These are phyloP conservation scores for Pangasianodon hypophthalmus DNA, from an alignment of 2,113 vertebrate species.

Conservation along the genomic window DNA sequence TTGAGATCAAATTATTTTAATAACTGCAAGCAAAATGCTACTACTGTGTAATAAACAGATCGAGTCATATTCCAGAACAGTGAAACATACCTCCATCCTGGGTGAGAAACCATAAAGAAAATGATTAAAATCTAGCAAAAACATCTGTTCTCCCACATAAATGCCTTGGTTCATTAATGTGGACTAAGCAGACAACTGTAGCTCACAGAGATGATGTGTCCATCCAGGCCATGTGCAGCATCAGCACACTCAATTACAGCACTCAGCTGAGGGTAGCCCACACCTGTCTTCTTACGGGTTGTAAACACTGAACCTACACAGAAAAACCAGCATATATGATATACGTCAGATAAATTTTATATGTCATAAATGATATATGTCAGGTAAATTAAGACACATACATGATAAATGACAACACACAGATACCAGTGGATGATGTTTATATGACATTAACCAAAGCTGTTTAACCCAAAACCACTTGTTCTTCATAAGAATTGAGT, in stretches of 20 bases:
- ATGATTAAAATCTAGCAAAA: not conserved
- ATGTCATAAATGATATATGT: not conserved
- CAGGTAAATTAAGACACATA: not conserved
- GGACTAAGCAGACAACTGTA: not conserved
- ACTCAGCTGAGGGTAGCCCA: conserved; percentile 90
- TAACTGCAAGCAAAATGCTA: not conserved
- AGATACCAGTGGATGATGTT: not conserved
- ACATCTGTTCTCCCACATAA: not conserved
- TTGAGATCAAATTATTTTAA: not conserved
- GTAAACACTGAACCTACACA: conserved; percentile 86
- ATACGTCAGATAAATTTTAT: not conserved
- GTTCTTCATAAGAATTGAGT: not conserved
- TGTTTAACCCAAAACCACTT: too few relatives aligned
- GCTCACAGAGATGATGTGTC: conserved; percentile 91
- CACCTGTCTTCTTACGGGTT: conserved; percentile 87
- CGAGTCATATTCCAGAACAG: not conserved
- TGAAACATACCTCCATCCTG: conserved; percentile 83
- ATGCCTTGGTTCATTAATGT: not conserved
- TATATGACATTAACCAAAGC: not conserved
- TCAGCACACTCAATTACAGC: conserved; percentile 91
- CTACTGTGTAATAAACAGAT: not conserved
- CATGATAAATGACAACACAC: conserved; percentile 1
- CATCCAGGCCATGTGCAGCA: conserved; percentile 86
- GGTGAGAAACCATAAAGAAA: conserved; percentile 30
- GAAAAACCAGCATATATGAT: not conserved